A percentile compares a stretch with the other conserved stretches of the same genome.
These are phyloP conservation scores for Chelidonichthys spinosus DNA, from an alignment of 2,797 vertebrate species.

Conservation along the genomic window DNA sequence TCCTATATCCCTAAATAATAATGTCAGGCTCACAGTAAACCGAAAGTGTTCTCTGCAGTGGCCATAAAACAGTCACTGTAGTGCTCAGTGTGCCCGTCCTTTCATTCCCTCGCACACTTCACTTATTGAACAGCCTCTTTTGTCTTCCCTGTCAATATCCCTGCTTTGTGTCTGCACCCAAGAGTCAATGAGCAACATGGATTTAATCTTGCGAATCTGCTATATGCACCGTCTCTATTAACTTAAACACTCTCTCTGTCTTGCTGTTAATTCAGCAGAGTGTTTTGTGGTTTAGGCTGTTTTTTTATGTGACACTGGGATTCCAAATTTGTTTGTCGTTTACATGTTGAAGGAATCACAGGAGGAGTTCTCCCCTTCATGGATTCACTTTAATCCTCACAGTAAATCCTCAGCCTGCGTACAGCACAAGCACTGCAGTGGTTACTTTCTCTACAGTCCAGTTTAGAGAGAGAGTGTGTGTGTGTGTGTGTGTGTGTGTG, in stretches of 20 bases:
- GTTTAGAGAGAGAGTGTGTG: slow-evolving; percentile 25
- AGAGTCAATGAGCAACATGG: slow-evolving; percentile 44
- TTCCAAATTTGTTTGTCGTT: slow-evolving; percentile 34
- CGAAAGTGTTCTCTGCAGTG: slow-evolving; percentile 13
- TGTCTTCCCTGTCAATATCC: slow-evolving; percentile 60
- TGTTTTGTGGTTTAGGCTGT: slow-evolving; percentile 25
- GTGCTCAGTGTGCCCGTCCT: slow-evolving; percentile 22
- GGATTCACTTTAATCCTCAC: slow-evolving; percentile 48
- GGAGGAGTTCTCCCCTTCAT: neutral
- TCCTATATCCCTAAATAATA: slow-evolving; percentile 5
- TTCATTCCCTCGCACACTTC: slow-evolving; percentile 36
- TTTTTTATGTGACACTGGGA: neutral
- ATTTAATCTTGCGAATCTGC: slow-evolving; percentile 62
- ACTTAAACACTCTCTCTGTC: slow-evolving; percentile 27
- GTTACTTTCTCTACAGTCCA: slow-evolving; percentile 25
- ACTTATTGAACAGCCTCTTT: slow-evolving; percentile 54
- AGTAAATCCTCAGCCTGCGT: slow-evolving; percentile 42
- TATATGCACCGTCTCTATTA: slow-evolving; percentile 39
- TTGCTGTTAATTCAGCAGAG: slow-evolving; percentile 45
- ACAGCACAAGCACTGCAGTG: slow-evolving; percentile 17
- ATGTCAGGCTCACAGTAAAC: slow-evolving; percentile 18
- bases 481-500: slow-evolving; percentile 25
- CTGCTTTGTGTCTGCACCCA: slow-evolving; percentile 53
- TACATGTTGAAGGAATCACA: neutral
- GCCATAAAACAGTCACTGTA: slow-evolving; percentile 35